Conservation (phyloP, 2,888 invertebrate genomes). For the Clitarchus hookeri region DNA sequence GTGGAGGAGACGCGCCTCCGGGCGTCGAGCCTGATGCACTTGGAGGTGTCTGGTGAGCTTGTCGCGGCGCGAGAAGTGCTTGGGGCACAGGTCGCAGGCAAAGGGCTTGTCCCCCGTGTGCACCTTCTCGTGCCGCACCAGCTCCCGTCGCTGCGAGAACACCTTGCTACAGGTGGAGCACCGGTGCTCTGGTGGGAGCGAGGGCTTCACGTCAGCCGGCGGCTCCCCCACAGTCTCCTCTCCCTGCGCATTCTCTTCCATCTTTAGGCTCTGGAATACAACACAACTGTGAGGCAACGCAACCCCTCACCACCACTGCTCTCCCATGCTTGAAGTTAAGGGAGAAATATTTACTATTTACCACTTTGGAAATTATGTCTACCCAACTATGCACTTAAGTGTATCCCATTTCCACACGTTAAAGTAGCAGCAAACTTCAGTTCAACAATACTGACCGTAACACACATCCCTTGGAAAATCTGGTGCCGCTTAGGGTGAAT, state of each 20-base stretch:
- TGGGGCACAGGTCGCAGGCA: slow-evolving; percentile 28
- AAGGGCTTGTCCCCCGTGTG: slow-evolving; percentile 33
- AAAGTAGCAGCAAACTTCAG: too few relatives aligned
- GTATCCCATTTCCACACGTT: too few relatives aligned
- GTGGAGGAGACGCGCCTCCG: slow-evolving; percentile 28
- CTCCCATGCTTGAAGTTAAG: too few relatives aligned
- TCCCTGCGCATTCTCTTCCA: background rate
- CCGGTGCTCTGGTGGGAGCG: slow-evolving; percentile 17
- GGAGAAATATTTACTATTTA: too few relatives aligned
- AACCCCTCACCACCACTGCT: background rate
- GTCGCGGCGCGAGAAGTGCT: slow-evolving; percentile 32
- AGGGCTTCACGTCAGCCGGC: background rate
- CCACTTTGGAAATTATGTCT: too few relatives aligned
- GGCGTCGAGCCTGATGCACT: slow-evolving; percentile 26
- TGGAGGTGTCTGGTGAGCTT: slow-evolving; percentile 32
- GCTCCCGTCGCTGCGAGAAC: slow-evolving; percentile 30
- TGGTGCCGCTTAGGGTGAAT: too few relatives aligned
- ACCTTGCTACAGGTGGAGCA: slow-evolving; percentile 31
- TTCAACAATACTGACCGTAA: too few relatives aligned
- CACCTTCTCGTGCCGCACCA: slow-evolving; percentile 32
- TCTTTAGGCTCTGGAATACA: background rate
- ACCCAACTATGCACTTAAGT: too few relatives aligned
- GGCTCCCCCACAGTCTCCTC: too few relatives aligned
- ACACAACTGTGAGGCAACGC: background rate
- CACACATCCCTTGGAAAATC: too few relatives aligned